Conservation (phyloP, 2,113 vertebrate species). For the Ancistrus triradiatus region DNA sequence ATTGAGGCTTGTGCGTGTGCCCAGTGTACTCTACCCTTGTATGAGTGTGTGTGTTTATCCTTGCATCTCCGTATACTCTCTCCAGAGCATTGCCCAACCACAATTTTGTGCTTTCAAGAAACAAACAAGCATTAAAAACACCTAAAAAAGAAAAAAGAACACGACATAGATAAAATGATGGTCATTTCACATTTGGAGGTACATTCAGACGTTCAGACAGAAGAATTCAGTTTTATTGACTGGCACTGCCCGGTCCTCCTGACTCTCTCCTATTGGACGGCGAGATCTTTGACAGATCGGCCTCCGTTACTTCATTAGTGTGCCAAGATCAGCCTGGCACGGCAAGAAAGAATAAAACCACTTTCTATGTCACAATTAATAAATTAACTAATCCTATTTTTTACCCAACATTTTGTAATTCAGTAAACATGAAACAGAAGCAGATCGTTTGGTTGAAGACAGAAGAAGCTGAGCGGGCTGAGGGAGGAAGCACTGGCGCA, state of each 20-base stretch:
- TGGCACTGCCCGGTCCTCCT: constrained; percentile 4
- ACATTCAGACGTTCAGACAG: constrained; percentile 66
- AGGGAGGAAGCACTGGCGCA: constrained; percentile 24
- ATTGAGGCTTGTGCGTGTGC: no score
- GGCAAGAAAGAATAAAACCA: constrained; percentile 11
- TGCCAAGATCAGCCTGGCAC: constrained; percentile 12
- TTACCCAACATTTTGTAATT: neutral
- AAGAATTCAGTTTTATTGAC: constrained; percentile 27
- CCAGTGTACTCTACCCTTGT: neutral
- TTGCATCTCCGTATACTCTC: neutral
- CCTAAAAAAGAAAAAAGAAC: constrained; percentile 15
- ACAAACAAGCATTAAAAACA: neutral
- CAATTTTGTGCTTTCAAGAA: constrained; percentile 58
- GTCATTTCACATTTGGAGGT: constrained; percentile 70
- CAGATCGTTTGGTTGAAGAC: neutral
- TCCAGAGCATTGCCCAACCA: neutral
- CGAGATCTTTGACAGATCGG: neutral
- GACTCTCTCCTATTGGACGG: neutral
- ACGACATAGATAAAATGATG: constrained; percentile 43
- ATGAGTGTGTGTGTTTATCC: neutral
- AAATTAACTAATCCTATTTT: constrained; percentile 42
- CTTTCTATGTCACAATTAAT: constrained; percentile 16
- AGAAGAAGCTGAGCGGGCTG: neutral
- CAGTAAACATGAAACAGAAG: constrained; percentile 26
- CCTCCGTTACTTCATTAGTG: constrained; percentile 18